phyloP scores from a whole-genome alignment of 2,113 vertebrate species.

The Condylura cristata region DNA sequence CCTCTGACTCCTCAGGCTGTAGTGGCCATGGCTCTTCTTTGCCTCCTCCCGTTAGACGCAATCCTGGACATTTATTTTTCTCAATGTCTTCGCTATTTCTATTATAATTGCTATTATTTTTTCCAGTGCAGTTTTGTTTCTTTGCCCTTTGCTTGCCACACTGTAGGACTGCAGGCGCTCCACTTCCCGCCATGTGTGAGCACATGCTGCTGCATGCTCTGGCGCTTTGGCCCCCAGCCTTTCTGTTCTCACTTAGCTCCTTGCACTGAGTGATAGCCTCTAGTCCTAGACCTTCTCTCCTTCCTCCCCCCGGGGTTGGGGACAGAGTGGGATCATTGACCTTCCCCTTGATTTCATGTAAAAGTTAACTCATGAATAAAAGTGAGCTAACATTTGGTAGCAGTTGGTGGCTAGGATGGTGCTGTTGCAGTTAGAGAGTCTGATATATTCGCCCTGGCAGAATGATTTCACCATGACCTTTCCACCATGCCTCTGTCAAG shows the following conservation, averaged over 20 bases:
- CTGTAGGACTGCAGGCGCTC: too few species aligned
- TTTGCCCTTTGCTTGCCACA: too few species aligned
- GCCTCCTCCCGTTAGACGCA: too few species aligned
- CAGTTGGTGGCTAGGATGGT: slow-evolving; percentile 19
- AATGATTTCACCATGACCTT: background rate
- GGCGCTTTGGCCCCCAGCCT: background rate
- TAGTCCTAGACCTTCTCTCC: background rate
- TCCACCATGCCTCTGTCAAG: background rate
- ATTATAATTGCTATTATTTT: too few species aligned
- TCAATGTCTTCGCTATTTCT: too few species aligned
- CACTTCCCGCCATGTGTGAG: too few species aligned
- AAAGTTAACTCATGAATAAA: slow-evolving; percentile 18
- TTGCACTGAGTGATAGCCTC: background rate
- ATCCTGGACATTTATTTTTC: too few species aligned
- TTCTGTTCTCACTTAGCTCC: slow-evolving; percentile 18
- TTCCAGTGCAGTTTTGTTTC: background rate
- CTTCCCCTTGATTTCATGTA: background rate
- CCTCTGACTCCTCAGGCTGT: background rate
- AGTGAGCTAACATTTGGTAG: slow-evolving; percentile 29
- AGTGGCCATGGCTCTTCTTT: background rate
- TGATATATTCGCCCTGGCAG: background rate
- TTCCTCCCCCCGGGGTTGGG: background rate
- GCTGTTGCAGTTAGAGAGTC: background rate
- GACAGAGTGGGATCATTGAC: background rate
- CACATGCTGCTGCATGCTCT: too few species aligned